phyloP scores from a whole-genome alignment of 2,888 invertebrate genomes.

The Parochlus steinenii region DNA sequence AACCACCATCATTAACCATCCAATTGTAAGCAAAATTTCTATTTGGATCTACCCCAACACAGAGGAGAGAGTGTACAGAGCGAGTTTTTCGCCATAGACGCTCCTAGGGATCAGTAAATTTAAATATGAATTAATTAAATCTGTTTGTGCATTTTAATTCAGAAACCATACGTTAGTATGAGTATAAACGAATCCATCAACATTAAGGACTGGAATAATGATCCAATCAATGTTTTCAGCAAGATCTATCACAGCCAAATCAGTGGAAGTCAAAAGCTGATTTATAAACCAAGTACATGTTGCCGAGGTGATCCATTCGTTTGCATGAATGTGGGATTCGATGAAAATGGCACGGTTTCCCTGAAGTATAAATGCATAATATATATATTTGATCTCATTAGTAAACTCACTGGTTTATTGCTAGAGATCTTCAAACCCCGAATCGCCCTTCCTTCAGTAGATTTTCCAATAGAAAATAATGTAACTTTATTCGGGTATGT shows the following conservation, averaged over 20 bases:
- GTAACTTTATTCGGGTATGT: conserved; percentile 34
- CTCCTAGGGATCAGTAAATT: too few species aligned
- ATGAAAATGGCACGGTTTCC: conserved; percentile 41
- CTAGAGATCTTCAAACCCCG: conserved; percentile 36
- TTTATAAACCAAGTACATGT: conserved; percentile 52
- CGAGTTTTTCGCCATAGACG: conserved; percentile 53
- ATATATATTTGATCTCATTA: background rate
- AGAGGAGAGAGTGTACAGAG: conserved; percentile 16
- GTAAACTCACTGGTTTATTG: conserved; percentile 14
- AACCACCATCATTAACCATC: conserved; percentile 15
- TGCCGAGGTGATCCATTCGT: conserved; percentile 61
- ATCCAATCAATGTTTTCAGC: conserved; percentile 58
- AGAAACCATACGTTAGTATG: too few species aligned
- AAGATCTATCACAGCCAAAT: conserved; percentile 35
- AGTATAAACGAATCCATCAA: too few species aligned
- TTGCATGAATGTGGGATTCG: conserved; percentile 45
- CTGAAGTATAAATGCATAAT: conserved; percentile 3
- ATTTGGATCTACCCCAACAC: conserved; percentile 25
- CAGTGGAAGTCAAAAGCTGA: conserved; percentile 43
- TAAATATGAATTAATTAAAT: background rate
- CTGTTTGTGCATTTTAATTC: background rate
- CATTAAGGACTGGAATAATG: conserved; percentile 53
- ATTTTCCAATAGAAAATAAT: conserved; percentile 36
- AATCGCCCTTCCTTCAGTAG: conserved; percentile 41
- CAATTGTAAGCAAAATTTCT: conserved; percentile 27